These are phyloP conservation scores for Brachyopa scutellaris DNA, from an alignment of 2,888 invertebrate genomes.

Conservation along the genomic window DNA sequence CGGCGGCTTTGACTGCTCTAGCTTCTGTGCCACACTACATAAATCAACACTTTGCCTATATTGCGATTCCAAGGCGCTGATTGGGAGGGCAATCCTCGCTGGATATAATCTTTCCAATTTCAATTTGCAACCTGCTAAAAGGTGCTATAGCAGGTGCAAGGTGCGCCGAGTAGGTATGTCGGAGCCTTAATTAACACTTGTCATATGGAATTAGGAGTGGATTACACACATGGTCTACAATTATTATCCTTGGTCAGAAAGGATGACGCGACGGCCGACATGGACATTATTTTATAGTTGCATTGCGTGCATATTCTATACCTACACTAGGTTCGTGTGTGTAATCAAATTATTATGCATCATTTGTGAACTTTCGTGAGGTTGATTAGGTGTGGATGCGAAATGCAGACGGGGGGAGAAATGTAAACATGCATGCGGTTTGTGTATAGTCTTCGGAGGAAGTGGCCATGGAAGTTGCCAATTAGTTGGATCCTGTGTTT, in stretches of 20 bases:
- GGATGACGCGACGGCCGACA: constrained; percentile 41
- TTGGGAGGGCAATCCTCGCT: constrained; percentile 39
- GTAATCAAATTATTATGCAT: constrained; percentile 65
- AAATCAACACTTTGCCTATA: constrained; percentile 58
- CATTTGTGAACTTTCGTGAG: constrained; percentile 48
- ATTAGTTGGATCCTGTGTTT: constrained; percentile 38
- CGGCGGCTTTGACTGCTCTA: constrained; percentile 45
- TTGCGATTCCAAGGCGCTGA: constrained; percentile 40
- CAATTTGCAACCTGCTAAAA: constrained; percentile 67
- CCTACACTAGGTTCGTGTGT: constrained; percentile 44
- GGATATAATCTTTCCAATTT: constrained; percentile 65
- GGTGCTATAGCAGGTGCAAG: constrained; percentile 65
- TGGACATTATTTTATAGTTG: constrained; percentile 65
- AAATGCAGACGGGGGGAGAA: not conserved
- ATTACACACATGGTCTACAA: constrained; percentile 55
- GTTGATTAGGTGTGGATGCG: constrained; percentile 12
- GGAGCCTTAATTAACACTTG: constrained; percentile 71
- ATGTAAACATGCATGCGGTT: constrained; percentile 12
- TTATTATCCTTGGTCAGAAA: constrained; percentile 55
- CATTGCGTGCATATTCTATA: constrained; percentile 51
- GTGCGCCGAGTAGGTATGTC: constrained; percentile 65
- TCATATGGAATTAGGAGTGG: constrained; percentile 67
- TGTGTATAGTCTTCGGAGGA: constrained; percentile 1
- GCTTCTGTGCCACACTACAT: constrained; percentile 65
- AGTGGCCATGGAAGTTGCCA: constrained; percentile 21